Evolutionary conservation across 2,888 invertebrate species (phyloP).

Genomic region (Eupithecia centaureata): DNA sequence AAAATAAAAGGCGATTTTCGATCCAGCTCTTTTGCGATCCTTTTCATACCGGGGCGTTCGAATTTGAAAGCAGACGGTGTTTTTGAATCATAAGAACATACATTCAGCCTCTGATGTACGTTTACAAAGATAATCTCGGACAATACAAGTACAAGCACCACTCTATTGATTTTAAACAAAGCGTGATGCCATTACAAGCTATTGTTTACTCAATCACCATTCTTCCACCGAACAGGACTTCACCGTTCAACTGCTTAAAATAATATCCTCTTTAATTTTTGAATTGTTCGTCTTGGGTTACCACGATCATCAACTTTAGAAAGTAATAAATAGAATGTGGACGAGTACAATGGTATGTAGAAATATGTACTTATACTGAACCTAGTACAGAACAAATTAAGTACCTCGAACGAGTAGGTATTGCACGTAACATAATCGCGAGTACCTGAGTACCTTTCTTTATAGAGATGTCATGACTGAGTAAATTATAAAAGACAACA

Average conservation of each 20-base stretch:
- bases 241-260: constrained; percentile 52
- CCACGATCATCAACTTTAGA: constrained; percentile 3
- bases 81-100: constrained; percentile 28
- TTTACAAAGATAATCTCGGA: constrained; percentile 52
- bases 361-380: background rate
- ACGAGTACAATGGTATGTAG: background rate
- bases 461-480: background rate
- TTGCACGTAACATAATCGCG: background rate
- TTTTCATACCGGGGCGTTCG: background rate
- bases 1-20: constrained; percentile 45
- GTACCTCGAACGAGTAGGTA: background rate
- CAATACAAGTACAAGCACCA: constrained; percentile 66
- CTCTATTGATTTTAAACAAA: constrained; percentile 70
- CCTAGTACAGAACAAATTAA: background rate
- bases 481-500: background rate
- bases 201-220: constrained; percentile 72
- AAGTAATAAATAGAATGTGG: background rate
- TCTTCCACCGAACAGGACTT: constrained; percentile 59
- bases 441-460: background rate
- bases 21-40: constrained; percentile 5
- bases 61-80: background rate
- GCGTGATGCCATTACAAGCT: constrained; percentile 69
- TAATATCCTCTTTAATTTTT: constrained; percentile 2
- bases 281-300: background rate
- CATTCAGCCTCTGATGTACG: constrained; percentile 30